Percentiles rank a stretch among this genome's conserved stretches.
phyloP scores from a whole-genome alignment of 2,888 invertebrate species.

The Ophion ventricosus region DNA sequence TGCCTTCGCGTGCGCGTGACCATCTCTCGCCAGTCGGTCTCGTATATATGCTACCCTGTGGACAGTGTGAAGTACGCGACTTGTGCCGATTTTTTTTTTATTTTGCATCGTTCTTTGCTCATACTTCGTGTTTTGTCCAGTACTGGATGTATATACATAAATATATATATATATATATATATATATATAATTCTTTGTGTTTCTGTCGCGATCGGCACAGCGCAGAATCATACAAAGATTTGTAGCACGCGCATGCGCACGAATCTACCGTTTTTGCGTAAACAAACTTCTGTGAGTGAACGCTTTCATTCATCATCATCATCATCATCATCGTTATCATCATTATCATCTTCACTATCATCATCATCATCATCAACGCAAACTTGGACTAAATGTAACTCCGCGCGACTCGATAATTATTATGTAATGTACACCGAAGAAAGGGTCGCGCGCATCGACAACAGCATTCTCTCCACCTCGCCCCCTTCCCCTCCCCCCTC shows the following conservation, averaged over 20 bases:
- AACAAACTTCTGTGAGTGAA: neutral
- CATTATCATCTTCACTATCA: neutral
- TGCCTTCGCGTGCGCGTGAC: slow-evolving; percentile 26
- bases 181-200: neutral
- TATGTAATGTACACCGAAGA: slow-evolving; percentile 23
- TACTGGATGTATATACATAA: neutral
- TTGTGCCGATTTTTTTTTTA: slow-evolving; percentile 16
- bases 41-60: neutral
- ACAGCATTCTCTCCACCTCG: slow-evolving; percentile 21
- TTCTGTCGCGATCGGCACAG: neutral
- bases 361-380: neutral
- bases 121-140: slow-evolving; percentile 1
- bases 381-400: neutral
- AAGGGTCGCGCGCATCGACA: slow-evolving; percentile 12
- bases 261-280: neutral
- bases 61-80: neutral
- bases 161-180: neutral
- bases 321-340: neutral
- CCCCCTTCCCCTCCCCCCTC: slow-evolving; percentile 20
- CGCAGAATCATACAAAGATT: neutral
- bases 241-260: neutral
- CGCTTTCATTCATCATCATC: neutral
- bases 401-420: neutral
- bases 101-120: slow-evolving; percentile 15
- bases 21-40: slow-evolving; percentile 17